A percentile compares a stretch with the other conserved stretches of the same genome.
These are phyloP conservation scores for Chlorodrepanis virens DNA, from an alignment of 2,113 vertebrate species.

Conservation along the genomic window DNA sequence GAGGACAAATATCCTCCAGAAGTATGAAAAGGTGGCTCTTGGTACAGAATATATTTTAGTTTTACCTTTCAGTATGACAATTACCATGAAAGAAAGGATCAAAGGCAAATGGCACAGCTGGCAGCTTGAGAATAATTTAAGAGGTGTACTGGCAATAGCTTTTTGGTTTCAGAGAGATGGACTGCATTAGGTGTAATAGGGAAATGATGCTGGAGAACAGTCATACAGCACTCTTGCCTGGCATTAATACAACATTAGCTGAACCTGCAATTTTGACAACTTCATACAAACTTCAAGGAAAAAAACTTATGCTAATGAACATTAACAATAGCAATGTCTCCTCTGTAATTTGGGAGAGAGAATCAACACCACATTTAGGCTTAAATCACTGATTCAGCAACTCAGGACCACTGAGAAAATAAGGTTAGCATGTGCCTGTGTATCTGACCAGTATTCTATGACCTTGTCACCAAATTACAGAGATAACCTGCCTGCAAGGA, in stretches of 20 bases:
- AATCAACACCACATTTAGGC: not conserved
- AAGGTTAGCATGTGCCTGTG: not conserved
- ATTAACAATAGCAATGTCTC: not conserved
- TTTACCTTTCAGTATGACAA: slow-evolving; percentile 49
- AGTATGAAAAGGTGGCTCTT: slow-evolving; percentile 15
- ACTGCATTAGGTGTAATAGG: slow-evolving; percentile 51
- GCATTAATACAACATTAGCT: not conserved
- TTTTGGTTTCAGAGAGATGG: slow-evolving; percentile 47
- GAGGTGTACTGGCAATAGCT: slow-evolving; percentile 36
- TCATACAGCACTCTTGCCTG: not conserved
- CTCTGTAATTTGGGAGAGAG: not conserved
- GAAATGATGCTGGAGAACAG: slow-evolving; percentile 32
- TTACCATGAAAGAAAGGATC: slow-evolving; percentile 55
- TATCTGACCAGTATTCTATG: not conserved
- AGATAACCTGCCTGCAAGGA: not conserved
- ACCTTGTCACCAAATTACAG: not conserved
- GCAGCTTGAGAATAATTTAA: slow-evolving; percentile 62
- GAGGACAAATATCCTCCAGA: slow-evolving; percentile 18
- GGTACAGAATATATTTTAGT: slow-evolving; percentile 41
- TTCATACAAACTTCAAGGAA: not conserved
- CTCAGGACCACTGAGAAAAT: not conserved
- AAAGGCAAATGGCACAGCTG: slow-evolving; percentile 52
- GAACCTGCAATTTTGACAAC: not conserved
- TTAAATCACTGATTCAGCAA: not conserved
- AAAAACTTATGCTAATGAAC: not conserved